phyloP scores from a whole-genome alignment of 92 coral and sea anemone genomes.

The Palythoa grandis region DNA sequence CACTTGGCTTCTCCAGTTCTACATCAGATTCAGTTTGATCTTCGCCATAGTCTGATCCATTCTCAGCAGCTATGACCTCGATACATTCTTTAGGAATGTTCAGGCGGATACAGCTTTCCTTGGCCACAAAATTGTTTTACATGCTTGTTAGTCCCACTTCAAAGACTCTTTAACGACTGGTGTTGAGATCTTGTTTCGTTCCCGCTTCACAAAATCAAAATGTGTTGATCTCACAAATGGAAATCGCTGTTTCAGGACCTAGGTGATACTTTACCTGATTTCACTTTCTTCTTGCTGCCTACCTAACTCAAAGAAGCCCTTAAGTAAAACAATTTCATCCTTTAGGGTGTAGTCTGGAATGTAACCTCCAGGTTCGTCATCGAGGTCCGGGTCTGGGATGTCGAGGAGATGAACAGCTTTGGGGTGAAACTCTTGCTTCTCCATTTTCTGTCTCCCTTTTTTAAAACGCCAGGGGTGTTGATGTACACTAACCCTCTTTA shows the following conservation, averaged over 20 bases:
- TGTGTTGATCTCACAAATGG: slow-evolving; percentile 50
- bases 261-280: slow-evolving; percentile 50
- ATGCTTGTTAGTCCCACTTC: slow-evolving; percentile 66
- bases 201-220: slow-evolving; percentile 76
- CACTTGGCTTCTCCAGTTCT: slow-evolving; percentile 18
- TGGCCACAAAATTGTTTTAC: slow-evolving; percentile 70
- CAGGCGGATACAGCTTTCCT: slow-evolving; percentile 65
- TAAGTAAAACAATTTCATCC: slow-evolving; percentile 49
- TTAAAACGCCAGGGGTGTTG: slow-evolving; percentile 55
- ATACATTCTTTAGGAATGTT: slow-evolving; percentile 64
- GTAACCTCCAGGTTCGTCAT: slow-evolving; percentile 33
- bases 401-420: slow-evolving; percentile 60
- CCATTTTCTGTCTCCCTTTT: slow-evolving; percentile 5
- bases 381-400: slow-evolving; percentile 30
- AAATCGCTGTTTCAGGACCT: slow-evolving; percentile 61
- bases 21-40: slow-evolving; percentile 10
- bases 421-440: slow-evolving; percentile 51
- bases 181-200: slow-evolving; percentile 69
- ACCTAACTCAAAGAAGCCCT: slow-evolving; percentile 52
- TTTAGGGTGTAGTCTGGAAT: slow-evolving; percentile 48
- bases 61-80: slow-evolving; percentile 16
- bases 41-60: slow-evolving; percentile 5
- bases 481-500: slow-evolving; percentile 33
- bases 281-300: slow-evolving; percentile 49
- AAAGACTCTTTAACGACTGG: slow-evolving; percentile 63